Base-by-base conservation (phyloP, 2,888 invertebrate species). In the Acanthosepion esculentum region DNA sequence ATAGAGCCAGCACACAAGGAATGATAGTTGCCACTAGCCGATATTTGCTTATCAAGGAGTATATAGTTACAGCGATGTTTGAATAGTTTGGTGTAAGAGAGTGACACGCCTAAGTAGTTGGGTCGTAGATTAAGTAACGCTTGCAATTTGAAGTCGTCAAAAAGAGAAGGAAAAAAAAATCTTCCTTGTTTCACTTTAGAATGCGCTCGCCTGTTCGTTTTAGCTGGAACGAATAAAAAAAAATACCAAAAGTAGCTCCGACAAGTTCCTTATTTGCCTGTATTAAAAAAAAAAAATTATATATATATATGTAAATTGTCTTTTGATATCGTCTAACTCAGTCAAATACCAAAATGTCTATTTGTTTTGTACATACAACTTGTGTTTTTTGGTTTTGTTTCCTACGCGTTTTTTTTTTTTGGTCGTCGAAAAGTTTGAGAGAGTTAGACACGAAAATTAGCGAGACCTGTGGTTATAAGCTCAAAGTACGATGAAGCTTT, bases 21-120 rank as follows among this genome's bases (percentile, higher is more conserved):
- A n/a, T 78, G 78, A 78, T n/a, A 15, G 78, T 78, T n/a, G 78
- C 78, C n/a, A n/a, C 78, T 78, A n/a, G 78, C 78, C 78, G 78
- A 18, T 78, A 78, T 78, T 78, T n/a, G 33, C n/a, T 78, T n/a
- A 78, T 78, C 78, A 78, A 78, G 78, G 12, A n/a, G 78, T 78
- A 78, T 78, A n/a, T 33, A 33, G 78, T 78, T 78, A 78, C 78
- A 78, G n/a, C 78, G 18, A 15, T 78, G 78, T 78, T 78, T 78
- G 78, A 78, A 78, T 78, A 78, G 78, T 78, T 78, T 33, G 78
- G 78, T 78, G n/a, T 78, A 5, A 78, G 78, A 78, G 78, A n/a
- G 78, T 78, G 78, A 15, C 33, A 78, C 78, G 78, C 78, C 78
- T 78, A 78, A 78, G 78, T 78, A n/a, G 78, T 78, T 33, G 78